Evolutionary conservation across 2,797 vertebrate species (phyloP).

Genomic region (Botia almorhae): DNA sequence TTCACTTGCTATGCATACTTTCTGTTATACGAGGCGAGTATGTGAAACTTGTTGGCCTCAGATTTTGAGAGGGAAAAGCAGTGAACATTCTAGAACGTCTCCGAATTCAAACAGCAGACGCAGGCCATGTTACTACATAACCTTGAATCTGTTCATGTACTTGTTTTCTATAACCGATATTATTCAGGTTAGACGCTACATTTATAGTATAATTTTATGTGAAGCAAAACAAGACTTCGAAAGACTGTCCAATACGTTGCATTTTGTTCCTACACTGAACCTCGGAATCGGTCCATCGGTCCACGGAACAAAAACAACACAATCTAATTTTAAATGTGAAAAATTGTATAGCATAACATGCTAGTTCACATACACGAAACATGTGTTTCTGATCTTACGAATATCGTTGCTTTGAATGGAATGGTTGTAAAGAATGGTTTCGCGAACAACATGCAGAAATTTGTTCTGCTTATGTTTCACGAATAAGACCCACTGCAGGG

Average conservation of each 20-base stretch:
- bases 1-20: background rate
- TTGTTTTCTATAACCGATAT: background rate
- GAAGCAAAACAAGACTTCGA: background rate
- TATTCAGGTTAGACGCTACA: background rate
- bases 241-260: background rate
- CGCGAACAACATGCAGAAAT: background rate
- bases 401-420: background rate
- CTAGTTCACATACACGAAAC: background rate
- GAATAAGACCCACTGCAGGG: background rate
- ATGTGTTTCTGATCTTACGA: background rate
- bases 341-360: background rate
- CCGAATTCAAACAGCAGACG: background rate
- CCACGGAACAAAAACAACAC: background rate
- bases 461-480: background rate
- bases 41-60: background rate
- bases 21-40: background rate
- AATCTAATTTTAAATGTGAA: background rate
- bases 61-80: background rate
- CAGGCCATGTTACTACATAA: background rate
- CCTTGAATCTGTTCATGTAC: background rate
- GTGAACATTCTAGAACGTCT: background rate
- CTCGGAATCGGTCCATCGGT: background rate
- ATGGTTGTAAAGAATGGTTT: background rate
- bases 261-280: background rate
- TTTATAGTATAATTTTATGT: background rate